Evolutionary conservation across 2,888 invertebrate species (phyloP).

Genomic region (Dryomyza anilis): DNA sequence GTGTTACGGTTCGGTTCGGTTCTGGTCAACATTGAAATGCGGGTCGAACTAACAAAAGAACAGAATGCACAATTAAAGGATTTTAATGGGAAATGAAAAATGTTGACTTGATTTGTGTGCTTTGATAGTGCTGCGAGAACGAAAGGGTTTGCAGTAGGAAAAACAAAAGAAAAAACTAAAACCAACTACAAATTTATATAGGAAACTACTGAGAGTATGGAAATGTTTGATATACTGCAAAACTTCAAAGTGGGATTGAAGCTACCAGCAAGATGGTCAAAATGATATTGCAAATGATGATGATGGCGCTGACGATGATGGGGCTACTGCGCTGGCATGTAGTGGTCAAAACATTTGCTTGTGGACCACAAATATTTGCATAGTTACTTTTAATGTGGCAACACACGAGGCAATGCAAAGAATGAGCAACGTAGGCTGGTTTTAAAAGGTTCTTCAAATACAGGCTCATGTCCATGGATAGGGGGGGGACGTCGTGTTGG

Average conservation of each 20-base stretch:
- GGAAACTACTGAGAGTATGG: not conserved
- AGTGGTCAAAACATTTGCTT: conserved; percentile 40
- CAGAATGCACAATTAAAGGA: conserved; percentile 21
- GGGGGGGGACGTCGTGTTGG: too few relatives aligned
- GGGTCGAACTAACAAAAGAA: conserved; percentile 25
- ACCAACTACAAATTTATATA: not conserved
- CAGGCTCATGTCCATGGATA: too few relatives aligned
- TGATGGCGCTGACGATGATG: too few relatives aligned
- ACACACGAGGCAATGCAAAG: not conserved
- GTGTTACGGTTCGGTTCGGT: too few relatives aligned
- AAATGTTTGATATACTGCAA: not conserved
- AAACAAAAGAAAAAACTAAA: not conserved
- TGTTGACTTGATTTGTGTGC: not conserved
- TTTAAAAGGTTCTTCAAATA: too few relatives aligned
- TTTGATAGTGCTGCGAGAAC: not conserved
- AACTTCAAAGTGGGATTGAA: not conserved
- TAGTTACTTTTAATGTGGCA: conserved; percentile 60
- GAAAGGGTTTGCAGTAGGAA: too few relatives aligned
- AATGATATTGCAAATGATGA: not conserved
- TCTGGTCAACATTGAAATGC: conserved; percentile 19
- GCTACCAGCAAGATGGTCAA: not conserved
- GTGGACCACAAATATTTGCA: conserved; percentile 57
- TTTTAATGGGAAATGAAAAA: conserved; percentile 18
- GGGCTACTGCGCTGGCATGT: not conserved
- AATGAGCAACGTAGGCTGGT: not conserved